Evolutionary conservation across 2,797 vertebrate genomes (phyloP).

Genomic region (Sebastes glaucus): DNA sequence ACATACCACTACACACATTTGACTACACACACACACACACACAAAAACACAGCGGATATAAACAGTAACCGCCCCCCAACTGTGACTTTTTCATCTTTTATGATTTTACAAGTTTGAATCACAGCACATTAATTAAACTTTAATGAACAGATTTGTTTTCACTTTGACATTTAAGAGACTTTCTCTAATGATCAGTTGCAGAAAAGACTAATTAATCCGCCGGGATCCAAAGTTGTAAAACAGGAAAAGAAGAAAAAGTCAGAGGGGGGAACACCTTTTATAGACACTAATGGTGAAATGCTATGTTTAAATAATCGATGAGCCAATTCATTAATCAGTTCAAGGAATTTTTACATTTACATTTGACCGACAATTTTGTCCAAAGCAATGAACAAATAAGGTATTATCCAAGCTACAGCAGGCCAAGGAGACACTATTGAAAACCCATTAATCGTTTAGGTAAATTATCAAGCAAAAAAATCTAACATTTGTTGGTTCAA

Average conservation of each 20-base stretch:
- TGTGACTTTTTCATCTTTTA: conserved; percentile 14
- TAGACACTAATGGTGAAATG: neutral
- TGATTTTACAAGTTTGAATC: conserved; percentile 15
- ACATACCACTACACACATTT: neutral
- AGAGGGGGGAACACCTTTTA: neutral
- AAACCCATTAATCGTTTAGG: neutral
- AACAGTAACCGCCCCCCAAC: neutral
- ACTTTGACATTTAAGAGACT: conserved; percentile 31
- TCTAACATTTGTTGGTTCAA: neutral
- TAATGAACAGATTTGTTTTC: conserved; percentile 27
- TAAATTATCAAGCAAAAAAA: neutral
- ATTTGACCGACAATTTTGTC: neutral
- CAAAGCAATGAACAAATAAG: neutral
- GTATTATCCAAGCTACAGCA: neutral
- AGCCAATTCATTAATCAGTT: neutral
- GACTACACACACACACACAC: neutral
- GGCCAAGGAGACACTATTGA: neutral
- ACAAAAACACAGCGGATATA: neutral
- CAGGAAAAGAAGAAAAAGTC: neutral
- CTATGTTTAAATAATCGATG: neutral
- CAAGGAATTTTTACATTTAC: neutral
- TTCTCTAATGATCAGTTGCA: neutral
- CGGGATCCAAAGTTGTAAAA: neutral
- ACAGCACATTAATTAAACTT: conserved; percentile 28
- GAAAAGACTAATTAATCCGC: conserved; percentile 23